phyloP scores from a whole-genome alignment of 2,797 vertebrate genomes.

The Gymnocypris eckloni region DNA sequence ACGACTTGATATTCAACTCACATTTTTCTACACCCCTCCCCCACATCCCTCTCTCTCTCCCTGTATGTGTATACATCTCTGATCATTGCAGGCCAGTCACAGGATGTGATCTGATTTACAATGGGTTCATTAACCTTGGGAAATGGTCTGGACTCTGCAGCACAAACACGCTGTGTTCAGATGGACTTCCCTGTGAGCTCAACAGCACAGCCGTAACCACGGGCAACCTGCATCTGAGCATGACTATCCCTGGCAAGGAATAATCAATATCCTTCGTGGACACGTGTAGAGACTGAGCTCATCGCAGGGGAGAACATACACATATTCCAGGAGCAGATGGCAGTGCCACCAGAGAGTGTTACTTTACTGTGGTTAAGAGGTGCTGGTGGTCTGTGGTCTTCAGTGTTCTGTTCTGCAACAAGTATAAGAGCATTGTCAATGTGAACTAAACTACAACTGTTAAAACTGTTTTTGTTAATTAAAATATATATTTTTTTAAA shows the following conservation, averaged over 20 bases:
- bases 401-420: neutral
- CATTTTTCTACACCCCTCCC: conserved; percentile 20
- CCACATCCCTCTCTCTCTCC: conserved; percentile 8
- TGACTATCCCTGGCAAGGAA: conserved; percentile 24
- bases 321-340: conserved; percentile 22
- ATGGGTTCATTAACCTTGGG: conserved; percentile 85
- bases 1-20: conserved; percentile 62
- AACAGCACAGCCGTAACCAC: conserved; percentile 59
- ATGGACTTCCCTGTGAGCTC: conserved; percentile 62
- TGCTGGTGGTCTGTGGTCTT: neutral
- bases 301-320: neutral
- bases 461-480: neutral
- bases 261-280: conserved; percentile 43
- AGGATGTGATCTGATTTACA: conserved; percentile 80
- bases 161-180: conserved; percentile 69
- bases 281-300: conserved; percentile 14
- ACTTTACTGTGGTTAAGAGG: neutral
- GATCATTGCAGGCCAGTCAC: conserved; percentile 54
- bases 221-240: conserved; percentile 47
- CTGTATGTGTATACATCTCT: conserved; percentile 53
- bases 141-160: conserved; percentile 65
- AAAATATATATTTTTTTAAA: neutral
- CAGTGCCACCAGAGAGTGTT: neutral
- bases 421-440: neutral
- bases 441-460: neutral